phyloP scores from a whole-genome alignment of 2,888 invertebrate genomes.

The Ceramica pisi region DNA sequence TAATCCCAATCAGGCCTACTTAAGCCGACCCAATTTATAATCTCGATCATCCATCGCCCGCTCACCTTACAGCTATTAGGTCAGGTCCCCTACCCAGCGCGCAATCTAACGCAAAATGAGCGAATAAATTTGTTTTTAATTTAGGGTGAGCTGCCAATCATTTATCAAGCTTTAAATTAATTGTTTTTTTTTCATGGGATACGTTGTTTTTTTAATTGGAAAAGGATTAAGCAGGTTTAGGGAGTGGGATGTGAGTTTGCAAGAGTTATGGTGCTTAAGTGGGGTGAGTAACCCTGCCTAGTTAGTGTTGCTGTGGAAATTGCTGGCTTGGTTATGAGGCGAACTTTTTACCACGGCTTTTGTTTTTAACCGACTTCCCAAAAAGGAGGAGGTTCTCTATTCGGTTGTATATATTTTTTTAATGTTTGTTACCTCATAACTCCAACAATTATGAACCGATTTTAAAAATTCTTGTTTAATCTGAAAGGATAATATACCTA shows the following conservation, averaged over 20 bases:
- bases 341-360: not conserved
- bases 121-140: constrained; percentile 51
- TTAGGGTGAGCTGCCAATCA: constrained; percentile 37
- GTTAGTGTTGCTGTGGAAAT: not conserved
- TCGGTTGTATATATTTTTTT: too few species aligned
- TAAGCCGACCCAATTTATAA: constrained; percentile 48
- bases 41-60: constrained; percentile 30
- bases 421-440: too few species aligned
- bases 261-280: not conserved
- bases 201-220: constrained; percentile 28
- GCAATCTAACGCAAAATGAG: constrained; percentile 18
- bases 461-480: too few species aligned
- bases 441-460: too few species aligned
- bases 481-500: too few species aligned
- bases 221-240: constrained; percentile 30
- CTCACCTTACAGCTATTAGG: constrained; percentile 25
- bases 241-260: constrained; percentile 8
- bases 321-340: too few species aligned
- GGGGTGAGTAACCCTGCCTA: not conserved
- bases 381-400: too few species aligned
- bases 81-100: constrained; percentile 26
- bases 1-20: constrained; percentile 49
- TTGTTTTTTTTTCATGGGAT: constrained; percentile 14
- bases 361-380: too few species aligned
- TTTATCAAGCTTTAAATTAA: constrained; percentile 50